Conservation (phyloP, 1,140 invertebrate genomes). For the Tetraneura akinire region DNA sequence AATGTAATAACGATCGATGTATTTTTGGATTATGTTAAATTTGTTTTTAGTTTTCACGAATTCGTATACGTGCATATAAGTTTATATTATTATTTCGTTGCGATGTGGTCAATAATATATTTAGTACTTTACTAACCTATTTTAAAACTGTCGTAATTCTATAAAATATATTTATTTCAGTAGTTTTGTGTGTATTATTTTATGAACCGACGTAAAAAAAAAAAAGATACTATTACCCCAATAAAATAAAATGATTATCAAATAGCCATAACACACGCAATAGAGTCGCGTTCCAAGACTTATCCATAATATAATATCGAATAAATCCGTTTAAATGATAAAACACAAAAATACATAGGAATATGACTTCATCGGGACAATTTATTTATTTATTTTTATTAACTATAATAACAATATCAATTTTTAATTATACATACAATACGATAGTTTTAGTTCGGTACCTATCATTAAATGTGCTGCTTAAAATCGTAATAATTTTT, state of each 20-base stretch:
- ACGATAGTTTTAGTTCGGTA: too few relatives aligned
- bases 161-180: conserved; percentile 3
- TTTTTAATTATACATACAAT: too few relatives aligned
- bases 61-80: too few relatives aligned
- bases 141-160: background rate
- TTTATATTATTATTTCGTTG: background rate
- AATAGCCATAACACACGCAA: background rate
- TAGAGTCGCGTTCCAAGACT: background rate
- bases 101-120: background rate
- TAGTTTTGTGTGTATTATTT: background rate
- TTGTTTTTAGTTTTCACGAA: background rate
- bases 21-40: background rate
- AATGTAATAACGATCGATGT: too few relatives aligned
- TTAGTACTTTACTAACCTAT: conserved; percentile 16
- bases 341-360: background rate
- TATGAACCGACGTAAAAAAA: conserved; percentile 33
- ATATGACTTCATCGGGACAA: background rate
- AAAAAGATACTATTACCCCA: background rate
- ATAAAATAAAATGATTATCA: conserved; percentile 27
- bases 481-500: too few relatives aligned
- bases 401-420: too few relatives aligned
- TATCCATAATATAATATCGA: background rate
- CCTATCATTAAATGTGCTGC: too few relatives aligned
- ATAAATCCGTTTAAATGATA: conserved; percentile 8
- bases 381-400: too few relatives aligned